Conservation (phyloP, 2,888 invertebrate species). For the Epicampocera succincta region DNA sequence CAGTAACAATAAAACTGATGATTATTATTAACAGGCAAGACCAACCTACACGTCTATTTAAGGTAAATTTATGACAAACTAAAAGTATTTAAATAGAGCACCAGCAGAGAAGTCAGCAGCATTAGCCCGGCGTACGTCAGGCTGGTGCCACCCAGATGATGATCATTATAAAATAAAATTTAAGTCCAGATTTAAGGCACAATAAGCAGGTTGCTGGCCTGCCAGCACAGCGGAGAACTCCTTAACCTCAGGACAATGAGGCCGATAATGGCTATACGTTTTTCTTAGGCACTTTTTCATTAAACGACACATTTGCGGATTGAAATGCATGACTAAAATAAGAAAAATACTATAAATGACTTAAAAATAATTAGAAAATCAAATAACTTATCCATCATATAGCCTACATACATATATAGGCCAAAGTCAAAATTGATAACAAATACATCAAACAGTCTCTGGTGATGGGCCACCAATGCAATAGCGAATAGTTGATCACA, state of each 20-base stretch:
- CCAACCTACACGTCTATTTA: conserved; percentile 90
- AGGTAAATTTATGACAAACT: conserved; percentile 89
- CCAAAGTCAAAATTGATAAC: conserved; percentile 88
- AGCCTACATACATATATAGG: conserved; percentile 89
- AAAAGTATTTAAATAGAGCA: conserved; percentile 88
- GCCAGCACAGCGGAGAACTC: conserved; percentile 81
- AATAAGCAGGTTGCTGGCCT: conserved; percentile 89
- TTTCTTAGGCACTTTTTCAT: conserved; percentile 72
- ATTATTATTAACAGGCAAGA: conserved; percentile 92
- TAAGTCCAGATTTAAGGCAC: too few relatives aligned
- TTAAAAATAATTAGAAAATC: too few relatives aligned
- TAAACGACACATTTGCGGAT: conserved; percentile 83
- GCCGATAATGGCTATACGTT: conserved; percentile 78
- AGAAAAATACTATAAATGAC: conserved; percentile 72
- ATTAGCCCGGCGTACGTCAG: conserved; percentile 93
- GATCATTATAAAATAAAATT: too few relatives aligned
- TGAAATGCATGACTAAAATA: conserved; percentile 88
- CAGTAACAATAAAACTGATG: conserved; percentile 89
- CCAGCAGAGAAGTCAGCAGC: conserved; percentile 89
- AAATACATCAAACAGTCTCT: conserved; percentile 92
- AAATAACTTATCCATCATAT: conserved; percentile 82
- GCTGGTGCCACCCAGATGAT: conserved; percentile 92
- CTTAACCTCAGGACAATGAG: conserved; percentile 77
- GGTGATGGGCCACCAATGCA: conserved; percentile 93
- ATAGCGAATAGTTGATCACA: conserved; percentile 88